Base-by-base conservation (phyloP, 2,888 invertebrate genomes). In the Lycia hirtaria region DNA sequence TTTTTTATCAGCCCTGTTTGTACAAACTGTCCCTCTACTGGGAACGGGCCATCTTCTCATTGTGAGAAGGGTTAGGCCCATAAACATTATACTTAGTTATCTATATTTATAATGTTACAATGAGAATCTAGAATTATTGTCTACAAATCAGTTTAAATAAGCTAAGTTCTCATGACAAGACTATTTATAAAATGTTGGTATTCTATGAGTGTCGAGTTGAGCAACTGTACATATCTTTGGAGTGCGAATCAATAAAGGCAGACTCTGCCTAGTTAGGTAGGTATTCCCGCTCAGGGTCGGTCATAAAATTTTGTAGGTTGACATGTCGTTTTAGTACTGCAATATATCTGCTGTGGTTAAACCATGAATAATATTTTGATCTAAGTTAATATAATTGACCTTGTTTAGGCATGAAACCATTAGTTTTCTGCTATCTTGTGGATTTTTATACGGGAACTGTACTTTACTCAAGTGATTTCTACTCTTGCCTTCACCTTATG, bases 241-340 rank as follows among this genome's bases (percentile, higher is more conserved):
- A 45, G 37, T 15, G 37, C 22, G 10, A 50, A 65, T 65, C 65
- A 41, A 65, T 65, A 64, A 20, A 47, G 33, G 38, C 38, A 56
- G 54, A 44, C 30, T 35, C 44, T 48, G 45, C 32, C 20, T 14
- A 45, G 30, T 5, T n/a, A 35, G 9, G 15, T 43, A 35, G 20
- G 38, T 55, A 15, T 56, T 44, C 10, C 19, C 14, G 22, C 14
- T 45, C 45, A 45, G 50, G 56, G 50, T 33, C 33, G 45, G 14
- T 41, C 26, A 32, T 51, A 56, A 56, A 41, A 44, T n/a, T 49
- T 50, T 5, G 28, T 24, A 10, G 19, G 17, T 48, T 35, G 41
- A 43, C 22, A 44, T 50, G 56, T 56, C 51, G 50, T 45, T 56
- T 51, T 56, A 49, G 43, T 35, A 44, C 56, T 44, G 55, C 49